Conservation (phyloP, 1,140 invertebrate species). For the Drosophila bocki region DNA sequence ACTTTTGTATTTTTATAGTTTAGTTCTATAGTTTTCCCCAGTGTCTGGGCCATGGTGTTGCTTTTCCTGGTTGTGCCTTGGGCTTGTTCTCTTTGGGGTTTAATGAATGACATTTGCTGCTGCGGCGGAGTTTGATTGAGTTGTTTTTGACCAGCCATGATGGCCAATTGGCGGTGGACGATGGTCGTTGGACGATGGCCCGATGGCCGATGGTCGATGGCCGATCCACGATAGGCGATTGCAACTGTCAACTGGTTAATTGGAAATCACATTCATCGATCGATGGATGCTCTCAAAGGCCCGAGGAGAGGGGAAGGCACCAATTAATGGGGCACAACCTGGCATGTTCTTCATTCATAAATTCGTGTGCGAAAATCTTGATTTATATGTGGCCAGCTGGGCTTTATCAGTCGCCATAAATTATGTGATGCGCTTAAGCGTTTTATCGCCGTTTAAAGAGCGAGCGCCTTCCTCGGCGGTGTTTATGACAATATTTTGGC, state of each 20-base stretch:
- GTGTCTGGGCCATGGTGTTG: constrained; percentile 23
- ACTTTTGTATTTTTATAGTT: accelerated
- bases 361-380: constrained; percentile 45
- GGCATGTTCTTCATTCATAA: constrained; percentile 46
- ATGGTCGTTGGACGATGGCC: constrained; percentile 9
- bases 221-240: constrained; percentile 49
- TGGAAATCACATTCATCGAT: constrained; percentile 52
- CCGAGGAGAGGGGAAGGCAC: neutral
- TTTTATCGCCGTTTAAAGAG: constrained; percentile 79
- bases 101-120: constrained; percentile 78
- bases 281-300: constrained; percentile 8
- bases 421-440: constrained; percentile 78
- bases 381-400: constrained; percentile 40
- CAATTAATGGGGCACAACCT: constrained; percentile 37
- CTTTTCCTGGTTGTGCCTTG: constrained; percentile 48
- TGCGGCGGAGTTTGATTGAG: constrained; percentile 71
- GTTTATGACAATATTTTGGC: constrained; percentile 80
- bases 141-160: constrained; percentile 77
- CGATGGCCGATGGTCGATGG: constrained; percentile 47
- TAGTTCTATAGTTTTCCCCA: neutral
- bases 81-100: constrained; percentile 57
- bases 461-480: constrained; percentile 36
- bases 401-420: constrained; percentile 69
- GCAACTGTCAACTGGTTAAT: constrained; percentile 58
- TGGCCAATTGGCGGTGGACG: constrained; percentile 62